Base-by-base conservation (phyloP, 2,888 invertebrate genomes). In the Eupelmus urozonus region DNA sequence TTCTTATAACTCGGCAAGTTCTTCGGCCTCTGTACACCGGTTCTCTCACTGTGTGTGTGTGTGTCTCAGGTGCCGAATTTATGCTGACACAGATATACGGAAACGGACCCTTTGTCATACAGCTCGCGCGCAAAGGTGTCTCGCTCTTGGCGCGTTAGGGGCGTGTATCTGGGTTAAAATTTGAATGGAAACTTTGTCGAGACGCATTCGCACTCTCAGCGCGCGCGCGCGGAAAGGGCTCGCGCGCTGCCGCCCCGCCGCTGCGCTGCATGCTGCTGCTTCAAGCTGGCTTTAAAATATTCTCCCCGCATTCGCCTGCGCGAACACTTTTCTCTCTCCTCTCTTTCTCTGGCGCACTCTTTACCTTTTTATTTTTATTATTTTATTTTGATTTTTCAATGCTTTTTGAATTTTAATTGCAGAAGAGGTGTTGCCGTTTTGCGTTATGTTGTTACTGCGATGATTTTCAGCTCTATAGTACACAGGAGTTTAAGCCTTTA, bases 161-260 rank as follows among this genome's bases (percentile, higher is more conserved):
- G 29, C 62, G 40, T n/a, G 9, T 63, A 77, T 74, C 74, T 77
- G 70, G 80, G 74, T 70, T 77, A 53, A 74, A 77, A 76, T 80
- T 76, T 70, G 66, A 76, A 74, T 66, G 75, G 75, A 53, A 40
- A 45, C 73, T 27, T 25, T 45, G 23, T 25, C 59, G 65, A 16
- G 57, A 34, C 20, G 13, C 4, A 23, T 23, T 13, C 16, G 23
- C 34, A 34, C 34, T 5, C 34, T 34, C 3, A 34, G 34, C 34
- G 53, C 16, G 27, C 25, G 27, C 0, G 29, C 1, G 66, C 0
- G 53, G 16, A 29, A n/a, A 27, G 42, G 13, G n/a, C n/a, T n/a
- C n/a, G n/a, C n/a, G n/a, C n/a, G n/a, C n/a, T n/a, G n/a, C n/a
- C n/a, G n/a, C n/a, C 23, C 16, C 9, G 25, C 62, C 42, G 5